phyloP scores from a whole-genome alignment of 2,888 invertebrate genomes.

The Apamea crenata region DNA sequence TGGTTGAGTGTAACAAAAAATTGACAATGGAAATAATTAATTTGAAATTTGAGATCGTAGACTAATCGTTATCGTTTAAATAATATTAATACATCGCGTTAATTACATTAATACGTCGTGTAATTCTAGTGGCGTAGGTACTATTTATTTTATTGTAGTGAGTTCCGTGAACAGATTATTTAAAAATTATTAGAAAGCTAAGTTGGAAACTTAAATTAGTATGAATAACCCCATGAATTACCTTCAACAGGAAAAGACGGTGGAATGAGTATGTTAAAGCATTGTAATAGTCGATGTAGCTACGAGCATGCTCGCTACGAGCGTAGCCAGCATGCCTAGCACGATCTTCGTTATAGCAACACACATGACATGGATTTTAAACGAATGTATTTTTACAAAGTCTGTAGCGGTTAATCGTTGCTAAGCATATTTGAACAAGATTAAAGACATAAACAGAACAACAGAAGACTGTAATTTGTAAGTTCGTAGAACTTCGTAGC shows the following conservation, averaged over 20 bases:
- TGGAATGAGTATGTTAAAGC: neutral
- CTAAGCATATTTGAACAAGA: neutral
- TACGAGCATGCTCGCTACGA: no score
- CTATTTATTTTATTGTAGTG: neutral
- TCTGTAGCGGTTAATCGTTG: neutral
- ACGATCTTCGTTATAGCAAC: neutral
- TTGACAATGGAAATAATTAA: constrained; percentile 38
- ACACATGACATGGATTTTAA: neutral
- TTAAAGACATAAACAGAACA: no score
- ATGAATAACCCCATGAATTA: neutral
- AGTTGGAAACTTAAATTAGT: neutral
- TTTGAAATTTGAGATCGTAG: constrained; percentile 34
- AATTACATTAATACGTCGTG: neutral
- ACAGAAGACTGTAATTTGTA: neutral
- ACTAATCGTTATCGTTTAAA: constrained; percentile 28
- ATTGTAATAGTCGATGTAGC: neutral
- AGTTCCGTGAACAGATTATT: neutral
- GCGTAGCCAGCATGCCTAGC: neutral
- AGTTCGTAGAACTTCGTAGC: constrained; percentile 47
- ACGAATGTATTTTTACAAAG: neutral
- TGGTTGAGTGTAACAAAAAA: constrained; percentile 38
- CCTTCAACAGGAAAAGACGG: neutral
- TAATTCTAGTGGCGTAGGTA: neutral
- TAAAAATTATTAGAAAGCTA: neutral
- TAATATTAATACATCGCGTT: constrained; percentile 4